A percentile compares a stretch with the other conserved stretches of the same genome.
Conservation (phyloP, 2,113 vertebrate genomes). For the Colinus virginianus region DNA sequence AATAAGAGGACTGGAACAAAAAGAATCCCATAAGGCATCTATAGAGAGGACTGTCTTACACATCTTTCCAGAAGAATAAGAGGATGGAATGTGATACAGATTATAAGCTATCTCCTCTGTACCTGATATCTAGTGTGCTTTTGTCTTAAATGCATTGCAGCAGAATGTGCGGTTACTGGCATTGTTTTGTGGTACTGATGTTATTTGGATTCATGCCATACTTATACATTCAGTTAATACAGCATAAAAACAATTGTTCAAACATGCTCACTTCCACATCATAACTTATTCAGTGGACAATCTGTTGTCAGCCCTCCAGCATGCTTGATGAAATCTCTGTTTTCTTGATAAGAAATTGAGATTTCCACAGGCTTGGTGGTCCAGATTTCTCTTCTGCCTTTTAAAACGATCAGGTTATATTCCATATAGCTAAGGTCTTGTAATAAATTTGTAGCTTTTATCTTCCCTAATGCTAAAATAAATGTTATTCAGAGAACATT, state of each 20-base stretch:
- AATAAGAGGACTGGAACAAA: not conserved
- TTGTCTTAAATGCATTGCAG: not conserved
- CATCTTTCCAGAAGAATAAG: not conserved
- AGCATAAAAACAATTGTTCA: not conserved
- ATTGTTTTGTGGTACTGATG: not conserved
- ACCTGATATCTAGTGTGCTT: not conserved
- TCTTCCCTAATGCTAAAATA: not conserved
- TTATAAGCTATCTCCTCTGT: not conserved
- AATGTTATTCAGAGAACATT: not conserved
- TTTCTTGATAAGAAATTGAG: not conserved
- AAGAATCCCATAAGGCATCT: rapidly evolving
- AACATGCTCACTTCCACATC: not conserved
- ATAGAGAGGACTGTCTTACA: not conserved
- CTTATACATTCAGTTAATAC: not conserved
- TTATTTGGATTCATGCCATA: not conserved
- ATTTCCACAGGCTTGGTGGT: not conserved
- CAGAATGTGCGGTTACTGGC: not conserved
- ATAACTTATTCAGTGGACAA: not conserved
- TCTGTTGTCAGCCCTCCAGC: not conserved
- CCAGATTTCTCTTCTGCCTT: not conserved
- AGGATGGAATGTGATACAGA: not conserved
- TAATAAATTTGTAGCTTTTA: constrained; percentile 17
- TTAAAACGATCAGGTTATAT: not conserved
- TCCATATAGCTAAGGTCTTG: not conserved
- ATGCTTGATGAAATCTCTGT: not conserved